Evolutionary conservation across 2,888 invertebrate genomes (phyloP), one percentile per base, ranked within the genome.

Genomic region (Harpagoxenus sublaevis): DNA sequence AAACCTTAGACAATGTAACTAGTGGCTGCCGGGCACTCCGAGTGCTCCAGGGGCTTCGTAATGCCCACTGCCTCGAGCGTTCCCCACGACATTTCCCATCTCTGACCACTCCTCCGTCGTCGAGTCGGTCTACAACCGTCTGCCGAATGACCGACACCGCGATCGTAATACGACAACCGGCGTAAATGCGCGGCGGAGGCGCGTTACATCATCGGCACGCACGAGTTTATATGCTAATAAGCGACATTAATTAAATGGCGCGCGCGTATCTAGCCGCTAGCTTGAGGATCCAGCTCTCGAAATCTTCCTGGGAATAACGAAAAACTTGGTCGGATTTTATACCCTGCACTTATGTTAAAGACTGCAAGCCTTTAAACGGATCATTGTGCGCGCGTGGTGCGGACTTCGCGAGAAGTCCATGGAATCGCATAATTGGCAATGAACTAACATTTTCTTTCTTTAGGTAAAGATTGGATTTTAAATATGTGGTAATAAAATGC

Each of bases 1-100:
- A 94, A 94, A 93, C 94, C 94, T 94, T 94, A 94, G 94, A 93
- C 93, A 92, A 92, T 93, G 93, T 93, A 93, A 93, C 93, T 92
- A 91, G 91, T 88, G 92, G 88, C 89, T 89, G 89, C 89, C 89
- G 89, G 84, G 87, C 89, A 90, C 87, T 70, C 68, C 53, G 87
- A 90, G 79, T 89, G 92, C 92, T 93, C 92, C 86, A 92, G 92
- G 93, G 94, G 94, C 94, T 94, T 94, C 94, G 92, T 94, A 93
- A 93, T 94, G 92, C 94, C 89, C 90, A 88, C 87, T 92, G 88
- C 90, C 88, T 89, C 84, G 89, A 89, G 88, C 90, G 89, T 87
- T 87, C 88, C 86, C 87, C 83, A 86, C 88, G 89, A 88, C 90
- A 90, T 92, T 92, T 91, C 86, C 86, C 91, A 92, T 91, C 92